Base-by-base conservation (phyloP, 2,888 invertebrate genomes). In the Caenorhabditis sp. region DNA sequence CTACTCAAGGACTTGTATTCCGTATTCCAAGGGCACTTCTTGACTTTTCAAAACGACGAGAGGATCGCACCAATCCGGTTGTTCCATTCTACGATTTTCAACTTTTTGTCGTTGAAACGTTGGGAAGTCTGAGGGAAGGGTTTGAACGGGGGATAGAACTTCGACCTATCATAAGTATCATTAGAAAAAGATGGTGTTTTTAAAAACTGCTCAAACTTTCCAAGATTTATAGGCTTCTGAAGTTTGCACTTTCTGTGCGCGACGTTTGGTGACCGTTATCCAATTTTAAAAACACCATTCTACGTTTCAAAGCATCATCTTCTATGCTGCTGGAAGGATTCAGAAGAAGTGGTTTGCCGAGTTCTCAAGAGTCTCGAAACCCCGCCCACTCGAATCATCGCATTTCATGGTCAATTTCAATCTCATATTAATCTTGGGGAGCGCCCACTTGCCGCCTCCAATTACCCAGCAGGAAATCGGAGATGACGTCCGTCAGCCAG, bases 371-470 rank as follows among this genome's bases (percentile, higher is more conserved):
- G 19, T 61, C 19, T 22, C n/a, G 3, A 26, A 16, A 44, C n/a
- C 19, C n/a, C 47, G 47, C 47, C 47, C 19, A 47, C 47, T 47
- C 19, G 7, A 47, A 47, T 47, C 19, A 47, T 47, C 47, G 12
- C 10, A 19, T 51, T 49, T 31, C 49, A 51, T 47, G 19, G n/a
- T 26, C 47, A 28, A 47, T 64, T 47, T n/a, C 41, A n/a, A 51
- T 66, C 28, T 66, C 49, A 31, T 35, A 63, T 63, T 44, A 24
- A 19, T 10, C 7, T 49, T 10, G n/a, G n/a, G n/a, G n/a, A n/a
- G n/a, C n/a, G n/a, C n/a, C n/a, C n/a, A n/a, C 63, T 44, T 47
- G 19, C 66, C 35, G 47, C 66, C 49, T 66, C 66, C 66, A 66
- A 66, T 66, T 66, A 66, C 66, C 35, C 66, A 51, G 69, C 38